Percentiles rank a stretch among this genome's conserved stretches.
Conservation (phyloP, 2,888 invertebrate genomes). For the Dasypolia templi region DNA sequence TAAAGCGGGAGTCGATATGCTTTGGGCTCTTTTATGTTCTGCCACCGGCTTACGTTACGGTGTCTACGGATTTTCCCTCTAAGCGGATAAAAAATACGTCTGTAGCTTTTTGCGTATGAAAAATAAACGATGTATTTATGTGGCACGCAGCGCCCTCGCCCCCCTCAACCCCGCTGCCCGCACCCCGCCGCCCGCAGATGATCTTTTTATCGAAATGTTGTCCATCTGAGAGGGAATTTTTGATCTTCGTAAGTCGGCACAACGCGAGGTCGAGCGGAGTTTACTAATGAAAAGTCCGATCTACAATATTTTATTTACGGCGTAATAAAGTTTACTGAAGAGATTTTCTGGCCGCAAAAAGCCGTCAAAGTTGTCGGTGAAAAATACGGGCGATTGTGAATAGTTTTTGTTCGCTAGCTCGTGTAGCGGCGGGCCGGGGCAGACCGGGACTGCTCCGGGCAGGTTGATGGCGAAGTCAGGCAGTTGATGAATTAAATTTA, state of each 20-base stretch:
- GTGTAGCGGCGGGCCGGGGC: conserved; percentile 1
- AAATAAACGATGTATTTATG: conserved; percentile 74
- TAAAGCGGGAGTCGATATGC: conserved; percentile 79
- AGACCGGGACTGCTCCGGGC: neutral
- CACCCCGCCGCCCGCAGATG: conserved; percentile 55
- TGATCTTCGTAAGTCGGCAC: conserved; percentile 21
- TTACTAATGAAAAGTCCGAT: conserved; percentile 18
- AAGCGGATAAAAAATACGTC: conserved; percentile 81
- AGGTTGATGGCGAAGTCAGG: too few relatives aligned
- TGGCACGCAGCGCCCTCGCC: conserved; percentile 58
- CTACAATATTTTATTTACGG: conserved; percentile 46
- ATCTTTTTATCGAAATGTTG: conserved; percentile 72
- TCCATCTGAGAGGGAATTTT: conserved; percentile 53
- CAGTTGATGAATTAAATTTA: too few relatives aligned
- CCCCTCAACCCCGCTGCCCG: neutral
- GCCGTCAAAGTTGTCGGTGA: conserved; percentile 12
- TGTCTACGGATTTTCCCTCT: conserved; percentile 77
- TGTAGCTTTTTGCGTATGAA: conserved; percentile 75
- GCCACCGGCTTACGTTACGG: conserved; percentile 72
- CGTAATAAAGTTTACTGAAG: conserved; percentile 42
- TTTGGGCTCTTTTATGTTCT: conserved; percentile 74
- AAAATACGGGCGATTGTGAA: conserved; percentile 29
- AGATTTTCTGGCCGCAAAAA: conserved; percentile 21
- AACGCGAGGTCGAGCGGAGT: neutral
- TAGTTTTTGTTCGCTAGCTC: conserved; percentile 32